phyloP scores from a whole-genome alignment of 2,113 vertebrate species.

The Labeo rohita region DNA sequence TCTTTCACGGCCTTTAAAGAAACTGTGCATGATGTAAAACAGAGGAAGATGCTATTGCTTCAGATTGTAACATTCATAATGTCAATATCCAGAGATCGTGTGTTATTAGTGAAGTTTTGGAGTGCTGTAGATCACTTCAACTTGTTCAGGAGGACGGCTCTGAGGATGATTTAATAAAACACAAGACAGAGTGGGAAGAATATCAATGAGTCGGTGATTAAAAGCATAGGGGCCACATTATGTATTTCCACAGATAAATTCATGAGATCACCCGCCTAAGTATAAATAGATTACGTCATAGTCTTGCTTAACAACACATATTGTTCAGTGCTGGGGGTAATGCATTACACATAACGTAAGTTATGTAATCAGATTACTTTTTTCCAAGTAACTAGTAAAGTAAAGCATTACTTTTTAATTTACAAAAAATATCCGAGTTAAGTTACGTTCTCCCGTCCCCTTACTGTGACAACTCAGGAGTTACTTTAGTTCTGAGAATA shows the following conservation, averaged over 20 bases:
- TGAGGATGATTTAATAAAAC: neutral
- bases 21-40: neutral
- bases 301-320: neutral
- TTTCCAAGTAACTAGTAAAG: too few species aligned
- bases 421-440: too few species aligned
- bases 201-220: neutral
- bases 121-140: conserved; percentile 42
- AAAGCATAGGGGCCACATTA: neutral
- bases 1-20: neutral
- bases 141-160: neutral
- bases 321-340: too few species aligned
- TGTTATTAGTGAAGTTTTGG: neutral
- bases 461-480: too few species aligned
- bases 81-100: neutral
- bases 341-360: too few species aligned
- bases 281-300: neutral
- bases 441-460: too few species aligned
- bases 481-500: too few species aligned
- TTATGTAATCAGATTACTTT: too few species aligned
- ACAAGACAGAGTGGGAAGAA: neutral
- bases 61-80: neutral
- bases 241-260: neutral
- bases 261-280: neutral
- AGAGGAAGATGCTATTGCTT: neutral
- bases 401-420: too few species aligned